Percentiles rank a stretch among this genome's conserved stretches.
phyloP scores from a whole-genome alignment of 2,888 invertebrate genomes.

The Corythucha ciliata region DNA sequence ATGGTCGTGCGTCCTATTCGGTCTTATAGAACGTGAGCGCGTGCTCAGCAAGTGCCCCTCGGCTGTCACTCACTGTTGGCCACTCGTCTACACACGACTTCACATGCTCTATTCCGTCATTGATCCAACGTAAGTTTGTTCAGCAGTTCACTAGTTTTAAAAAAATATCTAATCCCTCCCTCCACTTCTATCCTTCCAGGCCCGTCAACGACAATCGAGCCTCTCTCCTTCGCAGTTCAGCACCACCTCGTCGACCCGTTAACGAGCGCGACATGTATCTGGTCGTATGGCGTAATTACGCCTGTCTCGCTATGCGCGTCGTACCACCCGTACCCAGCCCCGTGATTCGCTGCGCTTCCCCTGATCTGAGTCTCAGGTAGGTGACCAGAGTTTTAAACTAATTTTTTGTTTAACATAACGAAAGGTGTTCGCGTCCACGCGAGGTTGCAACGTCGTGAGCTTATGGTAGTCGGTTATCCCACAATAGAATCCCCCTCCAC shows the following conservation, averaged over 20 bases:
- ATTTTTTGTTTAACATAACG: no score
- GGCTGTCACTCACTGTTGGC: slow-evolving; percentile 88
- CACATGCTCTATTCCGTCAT: slow-evolving; percentile 86
- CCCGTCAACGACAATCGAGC: slow-evolving; percentile 95
- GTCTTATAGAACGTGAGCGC: slow-evolving; percentile 74
- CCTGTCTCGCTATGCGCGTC: slow-evolving; percentile 91
- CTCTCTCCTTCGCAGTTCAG: slow-evolving; percentile 78
- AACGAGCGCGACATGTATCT: slow-evolving; percentile 91
- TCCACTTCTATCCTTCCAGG: slow-evolving; percentile 44
- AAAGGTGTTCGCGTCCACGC: no score
- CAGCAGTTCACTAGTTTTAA: background rate
- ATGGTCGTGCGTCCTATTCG: slow-evolving; percentile 84
- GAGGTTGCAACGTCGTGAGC: no score
- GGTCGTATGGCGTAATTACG: slow-evolving; percentile 96
- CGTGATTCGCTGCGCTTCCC: slow-evolving; percentile 82
- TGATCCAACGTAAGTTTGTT: slow-evolving; percentile 73
- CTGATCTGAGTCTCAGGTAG: slow-evolving; percentile 83
- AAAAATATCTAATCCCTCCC: background rate
- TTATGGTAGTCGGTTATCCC: no score
- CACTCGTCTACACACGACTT: slow-evolving; percentile 82
- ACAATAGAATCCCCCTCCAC: no score
- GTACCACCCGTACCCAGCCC: slow-evolving; percentile 86
- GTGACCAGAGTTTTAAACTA: no score
- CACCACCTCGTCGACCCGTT: slow-evolving; percentile 78
- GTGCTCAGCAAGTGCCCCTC: slow-evolving; percentile 75